Evolutionary conservation across 53 echinoderm and acorn worm species (phyloP), one percentile per base, ranked within the genome.

Genomic region (Holothuria leucospilota): DNA sequence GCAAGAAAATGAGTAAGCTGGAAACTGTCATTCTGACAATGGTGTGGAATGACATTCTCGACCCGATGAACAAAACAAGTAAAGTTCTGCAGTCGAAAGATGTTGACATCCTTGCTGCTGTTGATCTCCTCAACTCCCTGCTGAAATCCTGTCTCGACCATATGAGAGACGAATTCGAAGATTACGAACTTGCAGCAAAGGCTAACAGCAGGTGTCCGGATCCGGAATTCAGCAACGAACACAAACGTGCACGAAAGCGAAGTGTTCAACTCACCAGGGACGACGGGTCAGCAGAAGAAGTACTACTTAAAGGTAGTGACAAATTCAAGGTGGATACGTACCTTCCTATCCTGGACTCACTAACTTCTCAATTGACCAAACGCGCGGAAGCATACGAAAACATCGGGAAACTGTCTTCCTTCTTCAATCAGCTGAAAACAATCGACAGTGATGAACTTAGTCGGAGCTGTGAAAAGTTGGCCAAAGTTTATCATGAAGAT

Each of bases 401-500:
- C n/a, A n/a, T n/a, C n/a, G n/a, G n/a, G n/a, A n/a, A n/a, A n/a
- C n/a, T n/a, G n/a, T n/a, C n/a, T n/a, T n/a, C n/a, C n/a, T n/a
- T n/a, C n/a, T n/a, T n/a, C n/a, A n/a, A n/a, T n/a, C n/a, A n/a
- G n/a, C n/a, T n/a, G n/a, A n/a, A n/a, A n/a, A n/a, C n/a, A 59
- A 81, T 58, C 34, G 81, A 61, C 61, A 27, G 81, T 60, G 34
- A 81, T 81, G 26, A 60, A 39, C 80, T 80, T 80, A 80, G 80
- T 60, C 80, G 29, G 29, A 80, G 80, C 26, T 80, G 81, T 81
- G 81, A 59, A 81, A 81, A 81, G 59, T 81, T 60, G 81, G 81
- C 81, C 21, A 81, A 81, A 27, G 81, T 61, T 81, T 81, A 81
- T 81, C 75, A 75, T 42, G 75, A 75, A n/a, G 81, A 81, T 81